phyloP scores from a whole-genome alignment of 2,113 vertebrate genomes.

The Scartelaos histophorus region DNA sequence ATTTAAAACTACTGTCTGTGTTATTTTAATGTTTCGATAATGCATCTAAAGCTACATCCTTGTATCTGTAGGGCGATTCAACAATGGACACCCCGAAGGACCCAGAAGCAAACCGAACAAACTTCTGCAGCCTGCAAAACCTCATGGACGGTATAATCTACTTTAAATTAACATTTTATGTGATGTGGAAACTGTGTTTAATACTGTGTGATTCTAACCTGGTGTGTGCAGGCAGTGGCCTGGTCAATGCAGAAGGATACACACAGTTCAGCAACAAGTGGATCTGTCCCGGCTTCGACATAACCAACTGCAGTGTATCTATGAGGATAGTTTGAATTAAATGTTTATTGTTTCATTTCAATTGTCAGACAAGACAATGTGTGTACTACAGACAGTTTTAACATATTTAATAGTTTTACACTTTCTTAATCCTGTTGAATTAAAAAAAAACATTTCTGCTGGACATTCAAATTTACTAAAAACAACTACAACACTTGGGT shows the following conservation, averaged over 20 bases:
- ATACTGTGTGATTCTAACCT: background rate
- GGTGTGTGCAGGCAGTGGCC: constrained; percentile 44
- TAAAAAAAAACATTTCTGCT: too few species aligned
- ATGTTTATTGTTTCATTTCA: background rate
- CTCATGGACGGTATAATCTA: constrained; percentile 43
- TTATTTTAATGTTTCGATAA: background rate
- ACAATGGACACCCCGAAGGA: constrained; percentile 26
- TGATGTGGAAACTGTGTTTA: background rate
- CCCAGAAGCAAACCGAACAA: constrained; percentile 42
- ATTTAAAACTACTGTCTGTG: background rate
- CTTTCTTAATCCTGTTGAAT: too few species aligned
- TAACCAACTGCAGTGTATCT: constrained; percentile 44
- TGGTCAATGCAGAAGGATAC: constrained; percentile 50
- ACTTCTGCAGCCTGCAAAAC: constrained; percentile 68
- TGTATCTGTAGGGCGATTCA: constrained; percentile 46
- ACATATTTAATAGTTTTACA: background rate
- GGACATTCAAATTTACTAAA: too few species aligned
- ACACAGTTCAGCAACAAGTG: constrained; percentile 66
- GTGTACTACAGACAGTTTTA: background rate
- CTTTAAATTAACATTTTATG: background rate
- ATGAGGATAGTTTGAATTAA: background rate
- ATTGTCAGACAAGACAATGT: background rate
- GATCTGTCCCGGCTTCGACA: constrained; percentile 58
- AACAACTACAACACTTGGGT: too few species aligned
- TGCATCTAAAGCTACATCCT: background rate